Evolutionary conservation across 2,113 vertebrate species (phyloP), one percentile per base, ranked within the genome.

Genomic region (Dermatemys mawii): DNA sequence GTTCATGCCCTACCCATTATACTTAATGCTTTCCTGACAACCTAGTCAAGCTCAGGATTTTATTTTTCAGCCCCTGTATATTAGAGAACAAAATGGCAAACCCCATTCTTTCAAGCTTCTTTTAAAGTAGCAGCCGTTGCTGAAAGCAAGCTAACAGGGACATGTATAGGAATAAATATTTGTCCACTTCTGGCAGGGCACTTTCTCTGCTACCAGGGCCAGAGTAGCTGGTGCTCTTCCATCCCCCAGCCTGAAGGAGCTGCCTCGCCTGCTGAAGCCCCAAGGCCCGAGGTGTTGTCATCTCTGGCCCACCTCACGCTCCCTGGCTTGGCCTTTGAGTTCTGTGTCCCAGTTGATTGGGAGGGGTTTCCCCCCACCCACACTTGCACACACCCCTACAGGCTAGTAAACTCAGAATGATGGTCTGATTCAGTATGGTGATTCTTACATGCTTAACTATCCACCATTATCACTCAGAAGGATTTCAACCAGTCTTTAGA

Each of bases 11-110:
- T 0, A 7, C 13, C 2, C 9, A 4, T 73, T 26, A 48, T 16
- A 26, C n/a, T 8, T 0, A 3, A 53, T 22, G 6, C 4, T 1
- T 17, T 81, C 2, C 1, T 76, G 76, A 83, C 41, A 51, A 2
- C 1, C 41, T 3, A 53, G 46, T 11, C 70, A 21, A 70, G 8
- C 87, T 84, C 11, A 14, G 84, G 35, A 89, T 79, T 75, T 86
- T 88, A 44, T 67, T 90, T 92, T 44, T 11, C 10, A 19, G 63
- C 32, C 60, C 32, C 60, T 10, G 7, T 35, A 5, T 86, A 78
- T 38, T 44, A n/a, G 46, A 53, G 38, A 76, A 54, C 27, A 70
- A 88, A 38, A 48, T 44, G 60, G 90, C 12, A n/a, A 38, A 8
- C n/a, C 75, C 29, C 21, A 17, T 87, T 84, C 50, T 87, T 87